Percentiles rank a stretch among this genome's conserved stretches.
Evolutionary conservation across 2,797 vertebrate genomes (phyloP).

Genomic region (Tragopan temminckii): DNA sequence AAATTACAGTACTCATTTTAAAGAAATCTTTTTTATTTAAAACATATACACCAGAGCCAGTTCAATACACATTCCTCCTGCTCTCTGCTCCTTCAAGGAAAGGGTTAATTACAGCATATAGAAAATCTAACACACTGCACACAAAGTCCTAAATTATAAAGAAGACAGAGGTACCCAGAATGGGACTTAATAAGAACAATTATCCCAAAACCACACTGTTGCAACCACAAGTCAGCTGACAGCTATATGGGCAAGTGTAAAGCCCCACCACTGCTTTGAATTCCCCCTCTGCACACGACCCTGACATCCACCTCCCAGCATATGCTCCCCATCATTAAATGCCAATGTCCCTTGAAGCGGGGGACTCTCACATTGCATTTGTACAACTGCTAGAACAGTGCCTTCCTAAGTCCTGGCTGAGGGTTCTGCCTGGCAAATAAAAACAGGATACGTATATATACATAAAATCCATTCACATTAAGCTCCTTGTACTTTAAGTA

Average conservation of each 20-base stretch:
- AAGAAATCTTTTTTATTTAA: not conserved
- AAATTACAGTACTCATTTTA: not conserved
- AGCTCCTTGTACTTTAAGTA: not conserved
- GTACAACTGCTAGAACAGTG: not conserved
- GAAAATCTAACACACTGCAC: not conserved
- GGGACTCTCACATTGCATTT: not conserved
- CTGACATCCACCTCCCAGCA: not conserved
- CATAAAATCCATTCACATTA: not conserved
- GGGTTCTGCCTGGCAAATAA: not conserved
- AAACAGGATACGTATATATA: not conserved
- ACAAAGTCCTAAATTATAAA: not conserved
- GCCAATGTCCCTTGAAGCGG: not conserved
- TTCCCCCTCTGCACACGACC: not conserved
- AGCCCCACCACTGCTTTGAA: not conserved
- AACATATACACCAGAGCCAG: not conserved
- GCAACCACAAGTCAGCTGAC: not conserved
- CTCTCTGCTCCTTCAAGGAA: not conserved
- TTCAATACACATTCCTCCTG: not conserved
- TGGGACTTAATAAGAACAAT: not conserved
- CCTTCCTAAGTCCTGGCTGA: not conserved
- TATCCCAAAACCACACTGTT: not conserved
- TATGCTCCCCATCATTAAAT: not conserved
- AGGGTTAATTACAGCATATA: not conserved
- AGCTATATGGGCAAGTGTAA: not conserved
- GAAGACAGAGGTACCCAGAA: fast-evolving